These are phyloP conservation scores for Metopolophium dirhodum DNA, from an alignment of 1,140 invertebrate genomes.

Conservation along the genomic window DNA sequence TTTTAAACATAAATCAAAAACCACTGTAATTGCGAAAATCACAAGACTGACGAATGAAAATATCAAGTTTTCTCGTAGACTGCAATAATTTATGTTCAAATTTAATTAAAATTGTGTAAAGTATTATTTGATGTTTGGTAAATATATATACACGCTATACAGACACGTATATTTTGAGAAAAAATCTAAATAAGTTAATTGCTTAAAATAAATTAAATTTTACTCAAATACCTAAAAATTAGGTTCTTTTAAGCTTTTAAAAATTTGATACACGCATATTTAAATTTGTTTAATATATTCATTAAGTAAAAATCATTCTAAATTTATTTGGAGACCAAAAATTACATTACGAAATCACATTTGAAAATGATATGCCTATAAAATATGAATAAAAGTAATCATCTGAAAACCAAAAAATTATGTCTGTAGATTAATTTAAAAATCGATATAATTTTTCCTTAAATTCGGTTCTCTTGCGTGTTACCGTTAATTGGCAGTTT, in stretches of 20 bases:
- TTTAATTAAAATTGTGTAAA: not conserved
- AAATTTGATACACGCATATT: not conserved
- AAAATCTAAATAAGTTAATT: not conserved
- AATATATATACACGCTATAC: not conserved
- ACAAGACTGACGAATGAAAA: too few relatives aligned
- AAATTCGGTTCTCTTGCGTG: too few relatives aligned
- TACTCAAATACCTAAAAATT: not conserved
- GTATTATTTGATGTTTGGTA: not conserved
- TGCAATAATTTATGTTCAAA: too few relatives aligned
- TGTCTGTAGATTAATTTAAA: not conserved
- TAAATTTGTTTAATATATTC: not conserved
- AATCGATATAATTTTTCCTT: too few relatives aligned
- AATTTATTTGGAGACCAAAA: not conserved
- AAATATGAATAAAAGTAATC: not conserved
- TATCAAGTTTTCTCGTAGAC: too few relatives aligned
- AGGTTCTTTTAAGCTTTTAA: not conserved
- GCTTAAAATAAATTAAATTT: not conserved
- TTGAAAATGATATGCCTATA: not conserved
- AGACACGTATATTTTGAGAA: not conserved
- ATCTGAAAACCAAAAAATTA: not conserved
- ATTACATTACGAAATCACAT: not conserved
- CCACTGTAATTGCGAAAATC: too few relatives aligned
- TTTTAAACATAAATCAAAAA: not conserved
- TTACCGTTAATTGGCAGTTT: too few relatives aligned
- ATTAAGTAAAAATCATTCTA: not conserved